A percentile compares a stretch with the other conserved stretches of the same genome.
Conservation (phyloP, 2,797 vertebrate genomes). For the Myotis vivesi region DNA sequence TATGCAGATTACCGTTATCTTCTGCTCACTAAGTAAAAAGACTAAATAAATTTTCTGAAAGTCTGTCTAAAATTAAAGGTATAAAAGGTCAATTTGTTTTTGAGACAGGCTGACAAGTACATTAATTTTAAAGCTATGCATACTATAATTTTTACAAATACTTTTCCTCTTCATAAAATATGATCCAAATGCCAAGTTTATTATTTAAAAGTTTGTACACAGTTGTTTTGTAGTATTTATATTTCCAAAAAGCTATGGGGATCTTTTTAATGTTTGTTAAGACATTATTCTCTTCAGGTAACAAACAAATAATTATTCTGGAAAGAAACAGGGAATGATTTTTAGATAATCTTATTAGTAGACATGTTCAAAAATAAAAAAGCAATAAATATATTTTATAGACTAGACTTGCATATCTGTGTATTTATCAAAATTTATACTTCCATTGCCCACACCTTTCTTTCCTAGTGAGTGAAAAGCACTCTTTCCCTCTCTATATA, state of each 20-base stretch:
- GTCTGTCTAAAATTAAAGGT: not conserved
- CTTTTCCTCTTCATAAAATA: not conserved
- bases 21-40: not conserved
- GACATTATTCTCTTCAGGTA: not conserved
- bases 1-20: not conserved
- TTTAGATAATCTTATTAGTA: not conserved
- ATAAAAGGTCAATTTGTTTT: not conserved
- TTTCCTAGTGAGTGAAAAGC: not conserved
- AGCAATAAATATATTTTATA: not conserved
- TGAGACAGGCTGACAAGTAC: not conserved
- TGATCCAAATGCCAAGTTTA: not conserved
- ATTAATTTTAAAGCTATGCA: not conserved
- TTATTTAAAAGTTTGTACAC: not conserved
- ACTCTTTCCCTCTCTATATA: not conserved
- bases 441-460: not conserved
- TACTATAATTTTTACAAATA: not conserved
- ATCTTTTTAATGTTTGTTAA: not conserved
- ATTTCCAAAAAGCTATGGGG: not conserved
- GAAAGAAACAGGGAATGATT: not conserved
- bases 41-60: not conserved
- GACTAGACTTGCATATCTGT: not conserved
- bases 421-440: not conserved
- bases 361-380: not conserved
- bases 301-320: not conserved
- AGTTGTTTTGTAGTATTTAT: not conserved